A percentile compares a stretch with the other conserved stretches of the same genome.
phyloP scores from a whole-genome alignment of 2,888 invertebrate species.

The Ceriagrion tenellum region DNA sequence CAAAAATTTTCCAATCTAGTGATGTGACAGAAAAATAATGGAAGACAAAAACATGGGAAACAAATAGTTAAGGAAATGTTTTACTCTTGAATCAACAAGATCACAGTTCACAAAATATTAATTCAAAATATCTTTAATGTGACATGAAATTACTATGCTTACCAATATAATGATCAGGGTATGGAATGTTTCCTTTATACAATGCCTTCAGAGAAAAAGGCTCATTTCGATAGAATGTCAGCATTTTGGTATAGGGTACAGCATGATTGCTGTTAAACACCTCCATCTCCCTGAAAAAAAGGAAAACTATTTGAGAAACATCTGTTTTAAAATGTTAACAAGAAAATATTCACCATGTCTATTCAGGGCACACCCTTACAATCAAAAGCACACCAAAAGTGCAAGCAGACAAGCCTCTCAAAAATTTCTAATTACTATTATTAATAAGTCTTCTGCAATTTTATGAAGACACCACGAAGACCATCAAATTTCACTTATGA shows the following conservation, averaged over 20 bases:
- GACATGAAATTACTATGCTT: constrained; percentile 74
- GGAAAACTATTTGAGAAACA: not conserved
- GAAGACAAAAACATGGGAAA: too few relatives aligned
- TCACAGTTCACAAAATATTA: too few relatives aligned
- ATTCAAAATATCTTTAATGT: too few relatives aligned
- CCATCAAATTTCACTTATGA: too few relatives aligned
- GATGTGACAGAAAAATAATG: too few relatives aligned
- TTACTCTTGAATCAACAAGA: too few relatives aligned
- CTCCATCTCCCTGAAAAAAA: constrained; percentile 88
- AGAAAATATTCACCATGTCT: not conserved
- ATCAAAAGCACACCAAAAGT: not conserved
- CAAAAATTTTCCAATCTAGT: too few relatives aligned
- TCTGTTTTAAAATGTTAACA: not conserved
- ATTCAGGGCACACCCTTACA: not conserved
- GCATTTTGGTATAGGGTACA: constrained; percentile 95
- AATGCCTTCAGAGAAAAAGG: constrained; percentile 93
- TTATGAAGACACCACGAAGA: too few relatives aligned
- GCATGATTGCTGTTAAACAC: constrained; percentile 94
- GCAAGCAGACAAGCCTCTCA: not conserved
- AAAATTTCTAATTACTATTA: too few relatives aligned
- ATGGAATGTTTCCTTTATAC: constrained; percentile 88
- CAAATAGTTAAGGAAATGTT: too few relatives aligned
- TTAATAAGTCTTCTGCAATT: too few relatives aligned
- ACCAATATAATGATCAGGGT: constrained; percentile 90
- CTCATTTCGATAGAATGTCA: constrained; percentile 94